Evolutionary conservation across 2,113 vertebrate genomes (phyloP), one percentile per base, ranked within the genome.

Genomic region (Atlantisia rogersi): DNA sequence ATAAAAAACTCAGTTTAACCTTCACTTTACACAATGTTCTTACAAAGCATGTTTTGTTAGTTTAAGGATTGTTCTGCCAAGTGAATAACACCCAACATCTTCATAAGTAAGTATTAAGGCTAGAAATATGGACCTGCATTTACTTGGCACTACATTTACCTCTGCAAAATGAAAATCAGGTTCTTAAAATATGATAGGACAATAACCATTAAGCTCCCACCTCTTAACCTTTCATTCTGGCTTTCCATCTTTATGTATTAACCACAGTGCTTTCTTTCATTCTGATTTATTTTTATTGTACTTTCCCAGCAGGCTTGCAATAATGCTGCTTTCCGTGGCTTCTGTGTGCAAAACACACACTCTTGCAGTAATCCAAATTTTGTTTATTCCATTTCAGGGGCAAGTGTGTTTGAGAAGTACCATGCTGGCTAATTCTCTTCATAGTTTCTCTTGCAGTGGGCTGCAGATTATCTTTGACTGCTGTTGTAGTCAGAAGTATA

Each of bases 201-300:
- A 70, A 88, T 87, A 55, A 90, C 31, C 63, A 74, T 91, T 90
- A 80, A 86, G 35, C 32, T 78, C 37, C 29, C 28, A 88, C 42
- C 65, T 95, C 84, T 84, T 86, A 91, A 94, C 76, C 59, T 73
- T 88, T 92, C 88, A 81, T 95, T 96, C 65, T 94, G 60, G n/a
- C 84, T 95, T 91, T 69, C 92, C 44, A 86, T 87, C 86, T 91
- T 58, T 68, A 90, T 94, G n/a, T 86, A 89, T 93, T 95, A 91
- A 95, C 55, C 53, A 74, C 85, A 70, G 32, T 77, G 52, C 82
- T 96, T 96, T 81, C 59, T 85, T 91, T 91, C 80, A 92, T 93
- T 96, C 80, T 92, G 78, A 87, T 95, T 93, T 96, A 81, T 86
- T 95, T 95, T 92, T 86, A 82, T 83, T 95, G 21, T 90, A 64